phyloP scores from a whole-genome alignment of 2,113 vertebrate genomes.

The Anarhynchus alexandrinus region DNA sequence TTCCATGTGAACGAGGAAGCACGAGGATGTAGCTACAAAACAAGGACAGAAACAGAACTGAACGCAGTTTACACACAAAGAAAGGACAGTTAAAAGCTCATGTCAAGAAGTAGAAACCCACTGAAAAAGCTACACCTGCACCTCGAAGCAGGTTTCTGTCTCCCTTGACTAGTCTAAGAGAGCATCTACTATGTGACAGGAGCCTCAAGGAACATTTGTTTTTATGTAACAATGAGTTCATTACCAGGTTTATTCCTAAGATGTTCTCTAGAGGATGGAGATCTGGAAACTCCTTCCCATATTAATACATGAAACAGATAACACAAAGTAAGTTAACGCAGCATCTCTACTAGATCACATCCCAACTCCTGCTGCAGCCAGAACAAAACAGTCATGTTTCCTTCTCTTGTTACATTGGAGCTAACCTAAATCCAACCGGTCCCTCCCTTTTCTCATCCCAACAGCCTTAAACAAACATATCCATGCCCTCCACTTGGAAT shows the following conservation, averaged over 20 bases:
- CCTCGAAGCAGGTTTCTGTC: neutral
- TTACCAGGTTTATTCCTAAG: neutral
- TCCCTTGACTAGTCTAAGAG: neutral
- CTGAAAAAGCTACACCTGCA: neutral
- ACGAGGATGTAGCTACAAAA: neutral
- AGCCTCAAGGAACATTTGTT: neutral
- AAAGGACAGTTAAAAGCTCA: neutral
- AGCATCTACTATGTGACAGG: neutral
- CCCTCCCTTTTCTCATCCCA: neutral
- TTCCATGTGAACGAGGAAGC: neutral
- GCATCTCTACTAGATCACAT: neutral
- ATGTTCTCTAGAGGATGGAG: neutral
- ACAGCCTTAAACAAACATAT: neutral
- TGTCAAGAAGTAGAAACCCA: neutral
- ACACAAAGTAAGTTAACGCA: neutral
- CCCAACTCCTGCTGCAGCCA: neutral
- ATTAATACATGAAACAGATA: neutral
- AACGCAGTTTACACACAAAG: neutral
- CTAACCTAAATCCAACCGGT: neutral
- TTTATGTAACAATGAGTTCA: neutral
- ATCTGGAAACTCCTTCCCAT: neutral
- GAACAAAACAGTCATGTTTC: neutral
- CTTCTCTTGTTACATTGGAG: neutral
- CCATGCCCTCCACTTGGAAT: neutral
- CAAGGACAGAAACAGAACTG: neutral